A percentile compares a stretch with the other conserved stretches of the same genome.
phyloP scores from a whole-genome alignment of 2,888 invertebrate species.

The Doris montereyensis region DNA sequence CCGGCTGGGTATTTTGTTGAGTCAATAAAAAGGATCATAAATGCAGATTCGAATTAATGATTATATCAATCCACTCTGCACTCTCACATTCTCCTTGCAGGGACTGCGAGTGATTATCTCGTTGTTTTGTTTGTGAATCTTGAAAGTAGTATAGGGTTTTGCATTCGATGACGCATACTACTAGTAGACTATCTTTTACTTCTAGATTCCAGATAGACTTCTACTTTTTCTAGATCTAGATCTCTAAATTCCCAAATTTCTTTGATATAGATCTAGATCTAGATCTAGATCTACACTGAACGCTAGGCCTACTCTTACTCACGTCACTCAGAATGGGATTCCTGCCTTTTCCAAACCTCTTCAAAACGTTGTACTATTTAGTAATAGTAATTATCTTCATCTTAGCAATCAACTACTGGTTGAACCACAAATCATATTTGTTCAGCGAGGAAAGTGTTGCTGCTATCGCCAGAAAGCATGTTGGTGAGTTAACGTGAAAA shows the following conservation, averaged over 20 bases:
- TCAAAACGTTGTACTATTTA: slow-evolving; percentile 26
- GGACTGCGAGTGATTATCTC: too few species aligned
- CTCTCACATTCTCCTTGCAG: too few species aligned
- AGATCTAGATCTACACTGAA: too few species aligned
- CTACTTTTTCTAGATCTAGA: slow-evolving; percentile 5
- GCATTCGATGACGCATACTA: too few species aligned
- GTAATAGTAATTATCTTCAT: slow-evolving; percentile 30
- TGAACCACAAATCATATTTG: slow-evolving; percentile 59
- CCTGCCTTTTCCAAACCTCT: neutral
- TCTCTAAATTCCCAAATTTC: neutral
- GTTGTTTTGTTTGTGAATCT: too few species aligned
- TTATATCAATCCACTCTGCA: too few species aligned
- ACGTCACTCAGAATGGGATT: neutral
- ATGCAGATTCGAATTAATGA: too few species aligned
- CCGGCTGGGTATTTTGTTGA: too few species aligned
- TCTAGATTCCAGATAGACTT: too few species aligned
- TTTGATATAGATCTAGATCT: neutral
- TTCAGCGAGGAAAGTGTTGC: slow-evolving; percentile 60
- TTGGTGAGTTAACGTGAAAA: slow-evolving; percentile 52
- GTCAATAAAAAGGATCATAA: too few species aligned
- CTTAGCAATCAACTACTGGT: slow-evolving; percentile 63
- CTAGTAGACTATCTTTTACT: too few species aligned
- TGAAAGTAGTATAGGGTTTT: too few species aligned
- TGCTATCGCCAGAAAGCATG: slow-evolving; percentile 58
- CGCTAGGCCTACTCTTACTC: neutral